Evolutionary conservation across 2,113 vertebrate species (phyloP), one percentile per base, ranked within the genome.

Genomic region (Chascanopsetta lugubris): DNA sequence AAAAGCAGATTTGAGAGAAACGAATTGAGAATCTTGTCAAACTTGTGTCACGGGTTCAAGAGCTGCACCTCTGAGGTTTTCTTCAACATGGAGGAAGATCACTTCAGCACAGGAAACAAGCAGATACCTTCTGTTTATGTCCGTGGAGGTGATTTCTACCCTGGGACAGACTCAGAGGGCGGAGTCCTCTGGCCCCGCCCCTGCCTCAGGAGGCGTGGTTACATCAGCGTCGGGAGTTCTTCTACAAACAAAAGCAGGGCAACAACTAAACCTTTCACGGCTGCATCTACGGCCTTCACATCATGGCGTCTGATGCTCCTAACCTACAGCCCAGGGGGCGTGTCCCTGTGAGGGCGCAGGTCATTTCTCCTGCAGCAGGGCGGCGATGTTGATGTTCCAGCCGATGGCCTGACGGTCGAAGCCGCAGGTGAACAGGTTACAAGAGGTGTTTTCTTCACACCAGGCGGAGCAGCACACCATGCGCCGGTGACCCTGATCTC

Each of bases 301-400:
- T 12, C 13, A 15, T 6, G 8, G 34, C 15, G 30, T n/a, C n/a
- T n/a, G n/a, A n/a, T n/a, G 3, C 30, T 34, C 30, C 30, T 3
- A 34, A 34, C 30, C 30, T 11, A 12, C 30, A 2, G 4, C 2
- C 54, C n/a, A 2, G 12, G 42, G 42, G 57, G 55, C 56, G 61
- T 26, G 36, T 72, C 50, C 56, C 21, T 32, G 48, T 2, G 0
- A 32, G 36, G 26, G n/a, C 1, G 25, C 51, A 25, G 51, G 30
- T 96, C 90, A 98, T 77, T 99, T 99, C 78, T 99, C 97, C 58
- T 98, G 97, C 61, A 99, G 87, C 85, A 98, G 83, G 0, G 95
- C 96, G 0, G 96, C 94, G 89, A 97, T 95, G 92, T 99, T 99
- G 91, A 98, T 98, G 91, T 94, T 98, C 97, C 97, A 99, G 66